These are phyloP conservation scores for Drusus annulatus DNA, from an alignment of 1,140 invertebrate genomes.

Conservation along the genomic window DNA sequence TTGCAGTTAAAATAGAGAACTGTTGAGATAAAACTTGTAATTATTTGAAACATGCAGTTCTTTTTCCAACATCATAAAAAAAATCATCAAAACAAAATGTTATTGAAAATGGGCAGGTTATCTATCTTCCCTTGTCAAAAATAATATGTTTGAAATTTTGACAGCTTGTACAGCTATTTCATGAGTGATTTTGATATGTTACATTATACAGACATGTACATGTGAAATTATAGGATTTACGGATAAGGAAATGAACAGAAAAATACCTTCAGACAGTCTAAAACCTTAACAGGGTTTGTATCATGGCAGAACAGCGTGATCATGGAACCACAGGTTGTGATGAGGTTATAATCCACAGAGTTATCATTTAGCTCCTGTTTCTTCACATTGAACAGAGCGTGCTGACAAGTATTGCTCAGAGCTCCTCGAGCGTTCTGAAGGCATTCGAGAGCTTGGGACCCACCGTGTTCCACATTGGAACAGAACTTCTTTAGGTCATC, in stretches of 20 bases:
- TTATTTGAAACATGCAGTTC: too few species aligned
- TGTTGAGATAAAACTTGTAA: too few species aligned
- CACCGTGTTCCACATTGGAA: conserved; percentile 79
- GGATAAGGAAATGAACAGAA: neutral
- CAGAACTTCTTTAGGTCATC: conserved; percentile 87
- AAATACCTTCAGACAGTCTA: conserved; percentile 80
- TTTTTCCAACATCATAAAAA: too few species aligned
- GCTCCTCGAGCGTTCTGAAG: conserved; percentile 81
- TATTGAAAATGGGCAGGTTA: too few species aligned
- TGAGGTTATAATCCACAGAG: conserved; percentile 87
- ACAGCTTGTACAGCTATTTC: too few species aligned
- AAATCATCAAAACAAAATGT: too few species aligned
- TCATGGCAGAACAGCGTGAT: conserved; percentile 86
- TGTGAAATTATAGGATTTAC: neutral
- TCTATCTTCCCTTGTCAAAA: too few species aligned
- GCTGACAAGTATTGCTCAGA: conserved; percentile 81
- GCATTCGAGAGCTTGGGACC: conserved; percentile 89
- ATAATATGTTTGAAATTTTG: too few species aligned
- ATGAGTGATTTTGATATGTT: neutral
- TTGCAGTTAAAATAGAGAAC: too few species aligned
- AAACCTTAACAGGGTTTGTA: conserved; percentile 76
- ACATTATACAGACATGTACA: too few species aligned
- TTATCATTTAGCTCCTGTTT: conserved; percentile 89
- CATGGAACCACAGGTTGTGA: conserved; percentile 88
- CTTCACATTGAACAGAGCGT: conserved; percentile 86